Conservation (phyloP, 2,113 vertebrate genomes). For the Gymnarchus niloticus region DNA sequence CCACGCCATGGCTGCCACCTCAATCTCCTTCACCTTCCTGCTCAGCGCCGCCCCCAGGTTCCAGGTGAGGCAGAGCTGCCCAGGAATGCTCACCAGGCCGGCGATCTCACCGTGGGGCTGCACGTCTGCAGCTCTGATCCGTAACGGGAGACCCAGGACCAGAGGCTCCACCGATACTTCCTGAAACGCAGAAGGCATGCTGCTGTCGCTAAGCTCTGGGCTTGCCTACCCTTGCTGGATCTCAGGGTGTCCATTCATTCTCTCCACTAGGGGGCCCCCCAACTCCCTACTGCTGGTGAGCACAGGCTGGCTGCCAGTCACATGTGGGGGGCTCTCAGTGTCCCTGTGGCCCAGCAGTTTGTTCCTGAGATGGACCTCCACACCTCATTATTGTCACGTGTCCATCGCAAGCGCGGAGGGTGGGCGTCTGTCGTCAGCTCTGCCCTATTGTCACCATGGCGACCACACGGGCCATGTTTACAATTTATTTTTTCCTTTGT, state of each 20-base stretch:
- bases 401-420: neutral
- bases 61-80: conserved; percentile 65
- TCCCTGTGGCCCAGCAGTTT: conserved; percentile 46
- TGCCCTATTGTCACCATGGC: neutral
- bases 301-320: conserved; percentile 43
- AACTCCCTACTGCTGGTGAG: conserved; percentile 40
- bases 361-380: conserved; percentile 51
- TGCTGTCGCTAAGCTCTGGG: too few relatives aligned
- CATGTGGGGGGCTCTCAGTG: conserved; percentile 44
- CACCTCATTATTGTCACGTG: conserved; percentile 63
- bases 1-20: conserved; percentile 87
- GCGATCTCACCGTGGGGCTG: too few relatives aligned
- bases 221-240: too few relatives aligned
- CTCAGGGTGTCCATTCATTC: too few relatives aligned
- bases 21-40: conserved; percentile 84
- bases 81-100: neutral
- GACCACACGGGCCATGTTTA: neutral
- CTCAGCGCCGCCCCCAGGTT: conserved; percentile 70
- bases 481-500: too few relatives aligned
- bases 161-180: too few relatives aligned
- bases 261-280: neutral
- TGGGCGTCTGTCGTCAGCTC: neutral
- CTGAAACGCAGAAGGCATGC: too few relatives aligned
- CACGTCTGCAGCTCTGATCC: neutral
- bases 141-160: too few relatives aligned